Evolutionary conservation across 2,113 vertebrate genomes (phyloP).

Genomic region (Pituophis catenifer): DNA sequence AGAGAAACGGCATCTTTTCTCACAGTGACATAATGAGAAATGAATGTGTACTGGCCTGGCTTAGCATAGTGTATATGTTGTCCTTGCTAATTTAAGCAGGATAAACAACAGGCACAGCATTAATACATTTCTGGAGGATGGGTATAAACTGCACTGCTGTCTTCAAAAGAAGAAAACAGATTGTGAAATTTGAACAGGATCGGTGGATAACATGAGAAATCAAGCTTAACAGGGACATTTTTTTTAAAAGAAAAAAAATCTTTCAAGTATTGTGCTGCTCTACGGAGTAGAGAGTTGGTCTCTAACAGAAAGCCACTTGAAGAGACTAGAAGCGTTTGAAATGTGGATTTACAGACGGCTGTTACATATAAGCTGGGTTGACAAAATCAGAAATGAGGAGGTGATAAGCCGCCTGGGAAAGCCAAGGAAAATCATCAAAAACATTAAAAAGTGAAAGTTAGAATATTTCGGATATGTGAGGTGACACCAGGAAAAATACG

Average conservation of each 20-base stretch:
- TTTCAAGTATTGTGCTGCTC: not conserved
- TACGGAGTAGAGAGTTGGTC: too few species aligned
- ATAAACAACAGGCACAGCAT: constrained; percentile 14
- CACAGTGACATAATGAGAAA: constrained; percentile 10
- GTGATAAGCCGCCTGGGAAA: too few species aligned
- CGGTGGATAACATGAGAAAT: not conserved
- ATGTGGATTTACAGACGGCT: too few species aligned
- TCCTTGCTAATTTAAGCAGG: constrained; percentile 24
- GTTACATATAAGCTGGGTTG: too few species aligned
- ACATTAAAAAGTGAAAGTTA: too few species aligned
- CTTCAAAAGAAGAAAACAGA: constrained; percentile 13
- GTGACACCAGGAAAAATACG: too few species aligned
- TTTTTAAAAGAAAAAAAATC: not conserved
- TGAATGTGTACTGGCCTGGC: constrained; percentile 4
- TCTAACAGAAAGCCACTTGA: too few species aligned
- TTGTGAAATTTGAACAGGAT: constrained; percentile 3
- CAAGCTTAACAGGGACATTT: not conserved
- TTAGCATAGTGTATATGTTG: constrained; percentile 13
- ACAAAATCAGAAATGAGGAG: too few species aligned
- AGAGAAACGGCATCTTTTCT: not conserved
- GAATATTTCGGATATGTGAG: too few species aligned
- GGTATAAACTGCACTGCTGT: constrained; percentile 1
- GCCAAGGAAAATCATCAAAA: too few species aligned
- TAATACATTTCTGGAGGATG: constrained; percentile 3
- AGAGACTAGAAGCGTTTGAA: too few species aligned